These are phyloP conservation scores for Natator depressus DNA, from an alignment of 2,113 vertebrate species.

Conservation along the genomic window DNA sequence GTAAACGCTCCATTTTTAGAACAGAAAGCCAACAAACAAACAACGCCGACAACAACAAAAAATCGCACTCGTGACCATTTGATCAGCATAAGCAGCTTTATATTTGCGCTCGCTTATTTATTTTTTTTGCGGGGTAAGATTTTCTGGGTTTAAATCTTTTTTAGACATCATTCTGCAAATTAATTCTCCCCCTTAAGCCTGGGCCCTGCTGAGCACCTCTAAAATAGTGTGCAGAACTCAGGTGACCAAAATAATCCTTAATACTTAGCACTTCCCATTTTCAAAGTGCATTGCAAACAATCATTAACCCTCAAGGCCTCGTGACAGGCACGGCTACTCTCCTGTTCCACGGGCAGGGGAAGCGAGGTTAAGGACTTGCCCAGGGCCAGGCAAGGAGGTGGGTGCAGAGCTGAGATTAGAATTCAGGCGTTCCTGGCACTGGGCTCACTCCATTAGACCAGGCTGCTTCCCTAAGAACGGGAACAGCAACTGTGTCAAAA, in stretches of 20 bases:
- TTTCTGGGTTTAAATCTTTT: not conserved
- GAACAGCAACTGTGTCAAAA: not conserved
- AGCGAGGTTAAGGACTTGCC: not conserved
- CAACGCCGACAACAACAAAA: not conserved
- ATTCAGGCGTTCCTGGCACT: not conserved
- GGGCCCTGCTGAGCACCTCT: slow-evolving; percentile 28
- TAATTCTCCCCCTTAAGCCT: slow-evolving; percentile 27
- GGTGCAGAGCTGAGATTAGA: not conserved
- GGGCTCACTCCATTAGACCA: not conserved
- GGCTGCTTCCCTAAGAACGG: not conserved
- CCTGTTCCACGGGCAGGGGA: not conserved
- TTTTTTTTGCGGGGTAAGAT: not conserved
- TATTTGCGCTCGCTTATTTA: not conserved
- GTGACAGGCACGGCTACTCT: accelerated
- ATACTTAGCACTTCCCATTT: not conserved
- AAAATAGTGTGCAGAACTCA: slow-evolving; percentile 11
- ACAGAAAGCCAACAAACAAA: slow-evolving; percentile 63
- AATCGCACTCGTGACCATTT: slow-evolving; percentile 42
- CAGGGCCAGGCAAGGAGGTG: not conserved
- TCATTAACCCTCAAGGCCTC: accelerated
- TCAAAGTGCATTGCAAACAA: not conserved
- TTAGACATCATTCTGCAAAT: not conserved
- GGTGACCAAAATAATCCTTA: not conserved
- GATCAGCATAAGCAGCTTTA: slow-evolving; percentile 47
- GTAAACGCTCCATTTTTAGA: slow-evolving; percentile 78